These are phyloP conservation scores for Scomber colias DNA, from an alignment of 2,113 vertebrate genomes.

Conservation along the genomic window DNA sequence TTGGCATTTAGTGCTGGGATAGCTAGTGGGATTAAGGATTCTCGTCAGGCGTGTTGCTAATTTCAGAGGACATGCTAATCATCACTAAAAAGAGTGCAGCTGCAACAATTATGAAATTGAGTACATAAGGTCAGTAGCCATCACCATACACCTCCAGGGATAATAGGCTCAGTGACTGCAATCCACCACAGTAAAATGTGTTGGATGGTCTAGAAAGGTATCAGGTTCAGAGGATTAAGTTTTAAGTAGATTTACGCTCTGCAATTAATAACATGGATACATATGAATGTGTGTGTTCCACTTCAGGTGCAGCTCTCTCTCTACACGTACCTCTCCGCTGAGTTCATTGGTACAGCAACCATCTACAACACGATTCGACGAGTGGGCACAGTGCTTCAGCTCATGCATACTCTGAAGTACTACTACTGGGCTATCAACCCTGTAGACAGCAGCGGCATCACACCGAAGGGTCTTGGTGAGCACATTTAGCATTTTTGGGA, in stretches of 20 bases:
- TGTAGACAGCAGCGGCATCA: constrained; percentile 90
- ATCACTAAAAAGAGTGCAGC: constrained; percentile 49
- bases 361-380: constrained; percentile 96
- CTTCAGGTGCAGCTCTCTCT: constrained; percentile 93
- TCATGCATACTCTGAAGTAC: constrained; percentile 96
- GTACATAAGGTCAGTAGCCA: constrained; percentile 50
- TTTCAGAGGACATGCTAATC: constrained; percentile 66
- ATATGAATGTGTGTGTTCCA: constrained; percentile 23
- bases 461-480: constrained; percentile 94
- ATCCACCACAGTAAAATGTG: neutral
- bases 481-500: constrained; percentile 22
- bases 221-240: neutral
- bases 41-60: constrained; percentile 61
- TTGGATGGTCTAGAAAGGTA: constrained; percentile 2
- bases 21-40: constrained; percentile 57
- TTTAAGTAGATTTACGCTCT: neutral
- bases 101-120: constrained; percentile 47
- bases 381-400: constrained; percentile 95
- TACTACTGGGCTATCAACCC: constrained; percentile 98
- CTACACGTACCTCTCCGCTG: constrained; percentile 96
- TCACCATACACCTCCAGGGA: constrained; percentile 28
- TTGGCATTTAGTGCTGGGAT: constrained; percentile 26
- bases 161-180: constrained; percentile 29
- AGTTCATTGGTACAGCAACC: constrained; percentile 96
- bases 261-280: constrained; percentile 3